phyloP scores from a whole-genome alignment of 2,113 vertebrate species.

The Chascanopsetta lugubris region DNA sequence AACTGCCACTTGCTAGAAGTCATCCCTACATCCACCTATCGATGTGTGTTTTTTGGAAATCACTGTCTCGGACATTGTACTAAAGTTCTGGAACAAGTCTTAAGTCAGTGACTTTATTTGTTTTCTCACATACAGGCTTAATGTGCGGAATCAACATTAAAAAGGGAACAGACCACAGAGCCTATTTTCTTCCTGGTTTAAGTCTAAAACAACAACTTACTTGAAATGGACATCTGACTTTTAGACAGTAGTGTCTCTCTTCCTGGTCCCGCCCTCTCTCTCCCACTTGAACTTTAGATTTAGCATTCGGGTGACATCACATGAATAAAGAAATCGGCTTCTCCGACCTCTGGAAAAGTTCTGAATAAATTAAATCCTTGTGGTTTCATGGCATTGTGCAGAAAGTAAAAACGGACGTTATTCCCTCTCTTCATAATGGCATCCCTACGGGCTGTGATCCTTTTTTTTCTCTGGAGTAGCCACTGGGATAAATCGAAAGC shows the following conservation, averaged over 20 bases:
- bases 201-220: not conserved
- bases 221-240: not conserved
- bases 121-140: no score
- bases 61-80: no score
- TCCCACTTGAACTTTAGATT: not conserved
- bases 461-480: not conserved
- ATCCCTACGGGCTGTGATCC: no score
- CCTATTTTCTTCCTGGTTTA: not conserved
- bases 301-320: not conserved
- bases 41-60: no score
- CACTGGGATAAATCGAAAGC: not conserved
- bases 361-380: not conserved
- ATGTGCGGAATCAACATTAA: no score
- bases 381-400: not conserved
- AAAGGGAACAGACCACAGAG: not conserved
- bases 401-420: not conserved
- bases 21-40: no score
- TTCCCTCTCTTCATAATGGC: no score
- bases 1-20: no score
- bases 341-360: not conserved
- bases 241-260: not conserved
- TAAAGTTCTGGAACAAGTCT: no score
- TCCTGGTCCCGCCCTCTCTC: not conserved
- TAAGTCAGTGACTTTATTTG: no score
- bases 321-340: not conserved